Evolutionary conservation across 2,797 vertebrate species (phyloP).

Genomic region (Leptoclinus maculatus): DNA sequence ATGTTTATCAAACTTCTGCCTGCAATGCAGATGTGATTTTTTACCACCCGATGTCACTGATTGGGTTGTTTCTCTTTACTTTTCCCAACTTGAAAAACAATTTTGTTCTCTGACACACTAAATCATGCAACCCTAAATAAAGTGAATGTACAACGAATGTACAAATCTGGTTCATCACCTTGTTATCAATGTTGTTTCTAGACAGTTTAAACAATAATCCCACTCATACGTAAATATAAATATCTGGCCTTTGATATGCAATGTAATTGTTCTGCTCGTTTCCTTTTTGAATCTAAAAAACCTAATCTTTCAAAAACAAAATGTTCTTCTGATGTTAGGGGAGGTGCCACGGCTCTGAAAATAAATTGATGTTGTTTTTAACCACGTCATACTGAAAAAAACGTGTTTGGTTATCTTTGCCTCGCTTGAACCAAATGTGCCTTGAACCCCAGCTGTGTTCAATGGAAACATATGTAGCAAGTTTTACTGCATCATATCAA

Average conservation of each 20-base stretch:
- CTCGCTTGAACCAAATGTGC: not conserved
- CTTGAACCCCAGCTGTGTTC: not conserved
- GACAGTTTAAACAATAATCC: not conserved
- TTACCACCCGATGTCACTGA: too few species aligned
- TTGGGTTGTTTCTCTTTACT: too few species aligned
- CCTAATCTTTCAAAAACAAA: too few species aligned
- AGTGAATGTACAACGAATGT: too few species aligned
- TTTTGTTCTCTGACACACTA: too few species aligned
- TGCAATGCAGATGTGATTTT: too few species aligned
- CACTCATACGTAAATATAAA: not conserved
- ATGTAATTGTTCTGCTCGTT: not conserved
- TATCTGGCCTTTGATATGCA: not conserved
- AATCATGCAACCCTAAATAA: not conserved
- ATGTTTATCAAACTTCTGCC: too few species aligned
- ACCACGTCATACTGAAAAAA: not conserved
- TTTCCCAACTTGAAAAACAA: too few species aligned
- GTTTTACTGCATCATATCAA: constrained; percentile 17
- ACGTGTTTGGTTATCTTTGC: not conserved
- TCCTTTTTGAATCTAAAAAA: not conserved
- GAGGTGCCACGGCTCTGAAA: not conserved
- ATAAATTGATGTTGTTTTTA: not conserved
- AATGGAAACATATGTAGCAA: constrained; percentile 9
- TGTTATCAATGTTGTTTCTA: not conserved
- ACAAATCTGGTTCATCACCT: too few species aligned
- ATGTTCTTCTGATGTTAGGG: not conserved